A percentile compares a stretch with the other conserved stretches of the same genome.
Evolutionary conservation across 2,797 vertebrate species (phyloP).

Genomic region (Phoeniculus purpureus): DNA sequence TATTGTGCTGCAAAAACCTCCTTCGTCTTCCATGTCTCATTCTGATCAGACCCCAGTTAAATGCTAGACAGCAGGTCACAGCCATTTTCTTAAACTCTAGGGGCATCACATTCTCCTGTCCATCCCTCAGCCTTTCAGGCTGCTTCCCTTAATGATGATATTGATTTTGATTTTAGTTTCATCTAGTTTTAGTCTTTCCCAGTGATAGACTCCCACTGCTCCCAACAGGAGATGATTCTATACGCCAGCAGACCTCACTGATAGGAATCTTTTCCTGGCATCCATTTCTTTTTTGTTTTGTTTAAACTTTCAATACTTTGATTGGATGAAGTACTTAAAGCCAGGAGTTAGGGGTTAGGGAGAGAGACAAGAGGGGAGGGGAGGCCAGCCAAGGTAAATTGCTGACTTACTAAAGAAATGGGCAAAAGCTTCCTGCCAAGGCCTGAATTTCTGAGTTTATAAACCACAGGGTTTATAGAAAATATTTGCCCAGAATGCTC

Average conservation of each 20-base stretch:
- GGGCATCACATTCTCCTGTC: conserved; percentile 40
- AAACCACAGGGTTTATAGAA: conserved; percentile 5
- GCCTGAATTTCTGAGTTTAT: background rate
- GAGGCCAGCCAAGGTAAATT: background rate
- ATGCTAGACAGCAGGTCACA: conserved; percentile 37
- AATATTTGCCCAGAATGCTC: conserved; percentile 23
- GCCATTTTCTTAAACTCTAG: conserved; percentile 42
- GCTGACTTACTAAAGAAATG: background rate
- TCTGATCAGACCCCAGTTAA: conserved; percentile 16
- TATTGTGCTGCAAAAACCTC: background rate
- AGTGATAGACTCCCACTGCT: conserved; percentile 60
- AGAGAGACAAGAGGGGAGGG: background rate
- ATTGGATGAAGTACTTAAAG: conserved; percentile 38
- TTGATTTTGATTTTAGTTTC: conserved; percentile 70
- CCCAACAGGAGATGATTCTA: conserved; percentile 47
- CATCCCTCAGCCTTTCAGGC: conserved; percentile 44
- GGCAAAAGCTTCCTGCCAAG: conserved; percentile 2
- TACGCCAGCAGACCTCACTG: conserved; percentile 17
- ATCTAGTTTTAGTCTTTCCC: conserved; percentile 50
- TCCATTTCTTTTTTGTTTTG: conserved; percentile 44
- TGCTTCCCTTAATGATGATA: conserved; percentile 61
- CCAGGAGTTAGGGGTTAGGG: background rate
- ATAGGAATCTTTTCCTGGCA: conserved; percentile 41
- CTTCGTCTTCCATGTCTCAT: background rate
- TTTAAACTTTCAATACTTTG: conserved; percentile 44